These are phyloP conservation scores for Copsychus sechellarum DNA, from an alignment of 2,113 vertebrate genomes.

Conservation along the genomic window DNA sequence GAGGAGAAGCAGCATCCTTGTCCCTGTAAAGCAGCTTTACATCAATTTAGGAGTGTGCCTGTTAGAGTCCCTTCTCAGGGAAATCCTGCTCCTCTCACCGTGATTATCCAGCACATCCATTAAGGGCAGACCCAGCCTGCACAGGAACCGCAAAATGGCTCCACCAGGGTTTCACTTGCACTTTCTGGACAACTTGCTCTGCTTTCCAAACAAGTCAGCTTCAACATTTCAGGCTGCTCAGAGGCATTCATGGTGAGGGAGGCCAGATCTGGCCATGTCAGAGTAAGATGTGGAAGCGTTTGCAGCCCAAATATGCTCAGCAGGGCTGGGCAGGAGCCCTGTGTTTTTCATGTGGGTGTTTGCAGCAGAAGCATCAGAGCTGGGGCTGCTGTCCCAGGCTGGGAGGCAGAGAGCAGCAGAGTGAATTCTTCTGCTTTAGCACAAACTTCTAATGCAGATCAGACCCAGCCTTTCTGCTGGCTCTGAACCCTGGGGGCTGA, in stretches of 20 bases:
- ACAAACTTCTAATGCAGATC: background rate
- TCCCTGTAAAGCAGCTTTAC: background rate
- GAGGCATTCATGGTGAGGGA: background rate
- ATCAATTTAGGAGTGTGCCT: background rate
- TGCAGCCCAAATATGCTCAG: background rate
- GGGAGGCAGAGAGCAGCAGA: background rate
- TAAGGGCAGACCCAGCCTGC: background rate
- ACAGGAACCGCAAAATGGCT: conserved; percentile 9
- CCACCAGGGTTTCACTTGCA: background rate
- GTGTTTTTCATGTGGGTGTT: background rate
- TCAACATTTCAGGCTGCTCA: background rate
- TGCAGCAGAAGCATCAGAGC: background rate
- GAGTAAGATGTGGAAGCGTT: background rate
- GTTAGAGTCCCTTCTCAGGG: background rate
- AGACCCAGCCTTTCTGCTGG: background rate
- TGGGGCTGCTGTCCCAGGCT: background rate
- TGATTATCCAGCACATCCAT: background rate
- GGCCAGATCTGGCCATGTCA: fast-evolving
- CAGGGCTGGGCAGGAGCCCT: background rate
- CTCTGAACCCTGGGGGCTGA: background rate
- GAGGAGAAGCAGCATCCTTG: background rate
- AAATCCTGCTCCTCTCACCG: background rate
- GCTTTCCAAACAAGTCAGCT: background rate
- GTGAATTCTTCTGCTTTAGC: background rate
- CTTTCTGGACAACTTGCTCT: background rate